Evolutionary conservation across 2,113 vertebrate species (phyloP).

Genomic region (Aramus guarauna): DNA sequence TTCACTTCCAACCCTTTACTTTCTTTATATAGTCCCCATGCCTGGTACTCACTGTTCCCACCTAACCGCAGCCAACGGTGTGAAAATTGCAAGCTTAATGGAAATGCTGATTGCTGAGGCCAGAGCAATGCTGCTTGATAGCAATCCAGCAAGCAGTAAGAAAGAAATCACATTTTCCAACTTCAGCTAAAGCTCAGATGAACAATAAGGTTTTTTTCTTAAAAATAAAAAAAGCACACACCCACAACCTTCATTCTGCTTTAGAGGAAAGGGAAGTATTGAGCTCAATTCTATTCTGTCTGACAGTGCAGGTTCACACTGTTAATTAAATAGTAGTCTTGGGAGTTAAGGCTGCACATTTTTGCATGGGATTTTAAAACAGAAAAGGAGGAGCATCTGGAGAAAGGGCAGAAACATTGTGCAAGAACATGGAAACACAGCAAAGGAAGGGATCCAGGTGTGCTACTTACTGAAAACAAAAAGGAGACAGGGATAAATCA

Average conservation of each 20-base stretch:
- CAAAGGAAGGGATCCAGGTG: not conserved
- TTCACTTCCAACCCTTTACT: not conserved
- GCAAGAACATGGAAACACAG: not conserved
- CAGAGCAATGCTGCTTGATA: not conserved
- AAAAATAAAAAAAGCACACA: not conserved
- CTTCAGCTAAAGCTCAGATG: not conserved
- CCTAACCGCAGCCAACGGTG: not conserved
- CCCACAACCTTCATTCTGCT: not conserved
- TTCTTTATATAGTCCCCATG: not conserved
- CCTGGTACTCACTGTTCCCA: not conserved
- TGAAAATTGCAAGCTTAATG: conserved; percentile 39
- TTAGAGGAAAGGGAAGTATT: not conserved
- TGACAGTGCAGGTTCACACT: not conserved
- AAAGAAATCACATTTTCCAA: not conserved
- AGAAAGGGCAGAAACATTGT: not conserved
- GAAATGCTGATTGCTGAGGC: conserved; percentile 15
- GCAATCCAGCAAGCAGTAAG: not conserved
- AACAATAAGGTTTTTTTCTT: not conserved
- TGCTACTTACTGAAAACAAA: not conserved
- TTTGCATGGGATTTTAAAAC: not conserved
- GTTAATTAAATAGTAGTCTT: not conserved
- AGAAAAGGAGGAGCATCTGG: not conserved
- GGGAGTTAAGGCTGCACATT: not conserved
- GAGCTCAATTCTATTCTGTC: not conserved
- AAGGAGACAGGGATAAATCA: not conserved